Evolutionary conservation across 2,888 invertebrate species (phyloP).

Genomic region (Malacosoma neustria): DNA sequence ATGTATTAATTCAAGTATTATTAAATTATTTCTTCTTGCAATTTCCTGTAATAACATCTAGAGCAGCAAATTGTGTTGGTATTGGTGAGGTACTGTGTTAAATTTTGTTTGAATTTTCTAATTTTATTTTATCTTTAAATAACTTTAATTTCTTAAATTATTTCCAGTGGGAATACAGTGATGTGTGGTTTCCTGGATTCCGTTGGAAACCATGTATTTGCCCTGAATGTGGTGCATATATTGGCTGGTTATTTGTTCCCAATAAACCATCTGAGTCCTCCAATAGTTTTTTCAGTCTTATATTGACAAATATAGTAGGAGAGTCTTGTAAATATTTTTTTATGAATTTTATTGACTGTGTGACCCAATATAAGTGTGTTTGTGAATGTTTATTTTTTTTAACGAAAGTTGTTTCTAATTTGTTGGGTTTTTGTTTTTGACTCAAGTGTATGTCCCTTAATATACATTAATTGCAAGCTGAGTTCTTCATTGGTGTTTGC

Average conservation of each 20-base stretch:
- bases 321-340: slow-evolving; percentile 45
- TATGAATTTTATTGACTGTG: too few species aligned
- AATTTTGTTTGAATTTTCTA: too few species aligned
- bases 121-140: too few species aligned
- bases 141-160: too few species aligned
- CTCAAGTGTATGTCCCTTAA: too few species aligned
- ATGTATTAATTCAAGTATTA: slow-evolving; percentile 38
- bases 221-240: slow-evolving; percentile 67
- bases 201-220: slow-evolving; percentile 74
- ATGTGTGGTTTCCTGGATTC: slow-evolving; percentile 77
- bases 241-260: slow-evolving; percentile 75
- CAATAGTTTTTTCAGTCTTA: slow-evolving; percentile 35
- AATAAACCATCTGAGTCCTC: slow-evolving; percentile 19
- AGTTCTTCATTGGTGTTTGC: too few species aligned
- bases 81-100: slow-evolving; percentile 37
- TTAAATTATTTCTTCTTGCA: slow-evolving; percentile 28
- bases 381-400: too few species aligned
- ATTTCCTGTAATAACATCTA: slow-evolving; percentile 35
- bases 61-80: slow-evolving; percentile 30
- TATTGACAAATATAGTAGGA: slow-evolving; percentile 36
- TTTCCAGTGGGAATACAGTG: slow-evolving; percentile 66
- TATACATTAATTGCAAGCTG: too few species aligned
- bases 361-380: too few species aligned
- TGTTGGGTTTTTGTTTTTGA: slow-evolving; percentile 16
- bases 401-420: too few species aligned